These are phyloP conservation scores for Drosophila nr. fundita DNA, from an alignment of 2,888 invertebrate genomes.

Conservation along the genomic window DNA sequence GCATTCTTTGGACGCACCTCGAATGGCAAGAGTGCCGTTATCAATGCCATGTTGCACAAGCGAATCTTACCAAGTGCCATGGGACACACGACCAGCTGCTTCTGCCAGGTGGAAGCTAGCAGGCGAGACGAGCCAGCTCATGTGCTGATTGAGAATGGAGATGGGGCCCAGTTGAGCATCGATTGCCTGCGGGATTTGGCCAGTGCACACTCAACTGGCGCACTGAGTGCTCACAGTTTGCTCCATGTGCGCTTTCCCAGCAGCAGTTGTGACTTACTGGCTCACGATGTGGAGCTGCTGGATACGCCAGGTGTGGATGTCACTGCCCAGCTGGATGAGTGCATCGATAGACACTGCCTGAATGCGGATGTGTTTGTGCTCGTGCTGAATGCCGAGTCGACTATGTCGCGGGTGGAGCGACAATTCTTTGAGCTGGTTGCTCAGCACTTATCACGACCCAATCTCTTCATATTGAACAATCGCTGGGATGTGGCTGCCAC, in stretches of 20 bases:
- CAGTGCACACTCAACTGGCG: conserved; percentile 95
- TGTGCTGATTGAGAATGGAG: conserved; percentile 92
- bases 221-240: conserved; percentile 94
- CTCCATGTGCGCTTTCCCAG: conserved; percentile 90
- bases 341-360: conserved; percentile 99
- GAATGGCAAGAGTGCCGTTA: conserved; percentile 99
- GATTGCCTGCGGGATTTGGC: conserved; percentile 90
- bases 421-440: conserved; percentile 99
- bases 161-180: conserved; percentile 87
- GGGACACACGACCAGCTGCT: conserved; percentile 99
- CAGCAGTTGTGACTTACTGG: conserved; percentile 94
- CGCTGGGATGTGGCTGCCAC: conserved; percentile 99
- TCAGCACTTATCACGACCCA: conserved; percentile 97
- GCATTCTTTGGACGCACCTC: conserved; percentile 92
- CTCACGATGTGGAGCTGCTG: conserved; percentile 99
- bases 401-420: conserved; percentile 99
- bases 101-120: conserved; percentile 94
- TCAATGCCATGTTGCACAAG: conserved; percentile 99
- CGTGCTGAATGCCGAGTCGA: conserved; percentile 99
- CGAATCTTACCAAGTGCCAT: conserved; percentile 99
- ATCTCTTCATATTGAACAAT: conserved; percentile 99
- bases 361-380: conserved; percentile 99
- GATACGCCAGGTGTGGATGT: conserved; percentile 99
- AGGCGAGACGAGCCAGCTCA: conserved; percentile 93
- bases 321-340: conserved; percentile 97